Evolutionary conservation across 2,797 vertebrate species (phyloP).

Genomic region (Microctenopoma steveboyesi): DNA sequence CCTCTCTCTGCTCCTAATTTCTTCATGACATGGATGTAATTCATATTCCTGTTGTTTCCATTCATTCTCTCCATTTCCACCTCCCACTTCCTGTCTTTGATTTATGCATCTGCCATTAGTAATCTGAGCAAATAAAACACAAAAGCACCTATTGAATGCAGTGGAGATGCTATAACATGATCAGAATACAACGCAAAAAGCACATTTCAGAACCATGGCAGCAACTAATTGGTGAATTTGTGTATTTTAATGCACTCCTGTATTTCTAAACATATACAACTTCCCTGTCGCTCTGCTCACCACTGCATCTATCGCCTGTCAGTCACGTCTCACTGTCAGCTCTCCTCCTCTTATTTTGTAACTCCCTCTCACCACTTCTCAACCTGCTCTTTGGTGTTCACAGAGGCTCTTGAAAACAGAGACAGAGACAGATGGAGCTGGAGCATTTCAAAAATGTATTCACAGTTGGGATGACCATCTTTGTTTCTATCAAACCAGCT

Average conservation of each 20-base stretch:
- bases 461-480: slow-evolving; percentile 24
- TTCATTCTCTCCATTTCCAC: background rate
- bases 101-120: background rate
- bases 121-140: slow-evolving; percentile 18
- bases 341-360: slow-evolving; percentile 24
- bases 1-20: background rate
- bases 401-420: slow-evolving; percentile 20
- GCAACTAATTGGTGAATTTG: slow-evolving; percentile 38
- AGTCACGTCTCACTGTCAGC: slow-evolving; percentile 47
- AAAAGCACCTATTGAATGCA: slow-evolving; percentile 34
- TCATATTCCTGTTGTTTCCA: background rate
- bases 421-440: slow-evolving; percentile 41
- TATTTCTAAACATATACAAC: slow-evolving; percentile 23
- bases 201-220: slow-evolving; percentile 37
- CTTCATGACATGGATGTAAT: background rate
- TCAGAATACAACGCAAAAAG: slow-evolving; percentile 48
- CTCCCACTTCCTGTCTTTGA: slow-evolving; percentile 1
- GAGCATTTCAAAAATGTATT: slow-evolving; percentile 21
- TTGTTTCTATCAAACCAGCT: slow-evolving; percentile 31
- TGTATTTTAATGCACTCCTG: slow-evolving; percentile 30
- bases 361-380: slow-evolving; percentile 30
- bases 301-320: slow-evolving; percentile 49
- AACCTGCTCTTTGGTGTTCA: slow-evolving; percentile 21
- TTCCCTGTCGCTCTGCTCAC: slow-evolving; percentile 11
- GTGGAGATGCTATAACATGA: slow-evolving; percentile 24